phyloP scores from a whole-genome alignment of 2,888 invertebrate genomes.

The Oxycera nigricornis region DNA sequence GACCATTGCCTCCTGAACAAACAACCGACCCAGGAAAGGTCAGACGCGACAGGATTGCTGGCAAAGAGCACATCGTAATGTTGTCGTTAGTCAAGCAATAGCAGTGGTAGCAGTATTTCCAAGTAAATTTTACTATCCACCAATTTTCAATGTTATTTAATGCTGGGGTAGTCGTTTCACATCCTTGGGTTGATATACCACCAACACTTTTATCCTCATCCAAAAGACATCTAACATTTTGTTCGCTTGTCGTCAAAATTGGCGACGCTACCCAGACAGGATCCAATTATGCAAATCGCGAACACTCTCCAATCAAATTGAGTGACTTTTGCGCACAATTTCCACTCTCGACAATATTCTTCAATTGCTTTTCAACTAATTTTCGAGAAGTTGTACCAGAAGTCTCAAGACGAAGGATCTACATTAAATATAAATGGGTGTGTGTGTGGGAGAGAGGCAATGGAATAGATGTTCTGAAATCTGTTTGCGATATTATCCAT shows the following conservation, averaged over 20 bases:
- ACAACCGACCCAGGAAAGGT: neutral
- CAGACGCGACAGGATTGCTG: neutral
- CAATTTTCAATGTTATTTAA: too few relatives aligned
- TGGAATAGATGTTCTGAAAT: too few relatives aligned
- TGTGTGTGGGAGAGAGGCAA: neutral
- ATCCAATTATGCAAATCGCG: constrained; percentile 37
- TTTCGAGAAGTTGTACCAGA: constrained; percentile 5
- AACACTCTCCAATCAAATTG: constrained; percentile 35
- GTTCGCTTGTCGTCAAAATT: too few relatives aligned
- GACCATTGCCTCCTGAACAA: too few relatives aligned
- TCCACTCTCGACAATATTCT: constrained; percentile 19
- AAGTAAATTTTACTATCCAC: too few relatives aligned
- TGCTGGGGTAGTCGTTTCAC: too few relatives aligned
- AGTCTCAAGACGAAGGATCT: constrained; percentile 1
- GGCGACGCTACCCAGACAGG: constrained; percentile 22
- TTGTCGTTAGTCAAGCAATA: too few relatives aligned
- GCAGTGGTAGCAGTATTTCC: too few relatives aligned
- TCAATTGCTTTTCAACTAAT: constrained; percentile 35
- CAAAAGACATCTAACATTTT: constrained; percentile 25
- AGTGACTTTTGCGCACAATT: constrained; percentile 36
- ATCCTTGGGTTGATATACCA: too few relatives aligned
- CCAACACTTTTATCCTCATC: too few relatives aligned
- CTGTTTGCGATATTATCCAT: too few relatives aligned
- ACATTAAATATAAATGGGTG: neutral
- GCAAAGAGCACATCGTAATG: too few relatives aligned